Base-by-base conservation (phyloP, 1,140 invertebrate genomes). In the Rhizoglyphus robini region DNA sequence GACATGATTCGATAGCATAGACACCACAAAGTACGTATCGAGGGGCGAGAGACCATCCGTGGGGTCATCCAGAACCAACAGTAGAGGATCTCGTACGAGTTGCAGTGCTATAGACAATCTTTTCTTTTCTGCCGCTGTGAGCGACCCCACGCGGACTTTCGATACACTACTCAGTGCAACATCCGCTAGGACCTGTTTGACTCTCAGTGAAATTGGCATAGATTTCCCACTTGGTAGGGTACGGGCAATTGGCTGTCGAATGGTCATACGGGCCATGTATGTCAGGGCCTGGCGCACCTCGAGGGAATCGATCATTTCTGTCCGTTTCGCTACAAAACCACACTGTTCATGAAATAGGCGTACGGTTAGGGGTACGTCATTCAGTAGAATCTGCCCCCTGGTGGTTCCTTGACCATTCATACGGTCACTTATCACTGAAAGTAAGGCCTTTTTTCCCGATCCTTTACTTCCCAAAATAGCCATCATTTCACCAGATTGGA, bases 391-490 rank as follows among this genome's bases (percentile, higher is more conserved):
- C 72, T 90, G 87, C 0, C 90, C 90, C 65, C 88, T 79, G 31
- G 61, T 83, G 83, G 11, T 58, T n/a, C 34, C 23, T 63, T 63
- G 46, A 46, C n/a, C 4, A 46, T 18, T 32, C 1, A 77, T 75
- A 23, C 78, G 78, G n/a, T 89, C 81, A 4, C 88, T 86, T 31
- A 94, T 91, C 1, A 94, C 89, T 73, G 94, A 90, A 3, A 95
- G 76, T 1, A 95, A 79, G 0, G 90, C 89, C 62, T 88, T 80
- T 74, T 95, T 95, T 0, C 91, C 90, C 69, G 49, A 63, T 83
- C 89, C 90, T 81, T 94, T 95, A 0, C 89, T 93, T 5, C 91
- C 91, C 5, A 95, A 77, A 66, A 95, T 84, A 23, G 90, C 90
- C 70, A 92, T 83, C 41, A 95, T 88, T 77, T 94, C 90, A 15